Conservation (phyloP, 2,888 invertebrate species). For the Drosophila picticornis region DNA sequence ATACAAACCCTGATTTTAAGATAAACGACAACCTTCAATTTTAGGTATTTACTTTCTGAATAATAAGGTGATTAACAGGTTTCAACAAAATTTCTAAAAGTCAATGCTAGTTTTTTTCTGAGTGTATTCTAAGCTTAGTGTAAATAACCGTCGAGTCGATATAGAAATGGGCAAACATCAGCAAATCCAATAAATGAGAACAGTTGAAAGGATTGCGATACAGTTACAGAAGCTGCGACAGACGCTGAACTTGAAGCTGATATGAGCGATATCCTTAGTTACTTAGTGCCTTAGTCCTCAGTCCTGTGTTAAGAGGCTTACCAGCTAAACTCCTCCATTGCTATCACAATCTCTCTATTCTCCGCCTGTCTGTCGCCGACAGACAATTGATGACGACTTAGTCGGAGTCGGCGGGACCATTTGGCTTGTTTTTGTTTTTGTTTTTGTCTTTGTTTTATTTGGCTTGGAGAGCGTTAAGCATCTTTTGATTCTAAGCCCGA, state of each 20-base stretch:
- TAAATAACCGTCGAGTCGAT: constrained; percentile 48
- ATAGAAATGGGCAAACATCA: constrained; percentile 60
- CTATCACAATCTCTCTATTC: constrained; percentile 15
- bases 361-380: constrained; percentile 3
- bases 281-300: constrained; percentile 14
- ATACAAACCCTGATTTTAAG: background rate
- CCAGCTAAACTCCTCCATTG: constrained; percentile 34
- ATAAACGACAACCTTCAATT: background rate
- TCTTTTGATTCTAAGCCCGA: constrained; percentile 77
- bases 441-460: constrained; percentile 32
- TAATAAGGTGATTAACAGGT: background rate
- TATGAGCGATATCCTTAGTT: constrained; percentile 9
- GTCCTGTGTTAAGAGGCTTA: constrained; percentile 56
- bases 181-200: constrained; percentile 60
- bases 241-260: background rate
- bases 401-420: constrained; percentile 20
- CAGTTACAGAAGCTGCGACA: constrained; percentile 5
- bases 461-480: constrained; percentile 41
- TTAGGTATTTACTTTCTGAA: background rate
- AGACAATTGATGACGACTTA: constrained; percentile 51
- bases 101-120: background rate
- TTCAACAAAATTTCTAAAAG: background rate
- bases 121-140: background rate
- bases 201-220: constrained; percentile 48
- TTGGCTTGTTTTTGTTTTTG: constrained; percentile 13